Base-by-base conservation (phyloP, 2,113 vertebrate species). In the Psilopogon haemacephalus region DNA sequence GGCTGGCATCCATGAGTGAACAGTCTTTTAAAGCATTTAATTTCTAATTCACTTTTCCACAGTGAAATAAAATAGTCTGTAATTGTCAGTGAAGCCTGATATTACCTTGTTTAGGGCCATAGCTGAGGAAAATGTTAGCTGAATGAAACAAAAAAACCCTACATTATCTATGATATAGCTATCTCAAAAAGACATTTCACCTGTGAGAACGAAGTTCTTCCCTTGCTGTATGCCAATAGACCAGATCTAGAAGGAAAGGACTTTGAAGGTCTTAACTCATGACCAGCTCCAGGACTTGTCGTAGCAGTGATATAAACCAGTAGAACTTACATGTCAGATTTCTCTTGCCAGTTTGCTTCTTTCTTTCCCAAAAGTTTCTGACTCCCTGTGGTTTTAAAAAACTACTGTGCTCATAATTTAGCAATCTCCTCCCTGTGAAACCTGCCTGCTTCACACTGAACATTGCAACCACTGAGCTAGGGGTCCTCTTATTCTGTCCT, bases 401-500 rank as follows among this genome's bases (percentile, higher is more conserved):
- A 56, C 2, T 11, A 56, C 8, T 37, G 4, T 0, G 0, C 11
- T 28, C 67, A 28, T 11, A 24, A 10, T 42, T 75, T 8, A 50
- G 23, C 80, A 80, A 50, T 33, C 16, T 2, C 24, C 4, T n/a
- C n/a, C n/a, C 19, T 12, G 27, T 44, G 63, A 67, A 59, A 55
- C 15, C 64, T 85, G 32, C 14, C 21, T 44, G 17, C 48, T 62
- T 76, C 21, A 7, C 38, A 48, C 4, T 17, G 28, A 4, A 24
- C 0, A 0, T 24, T 35, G 20, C 33, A 9, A 71, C 19, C 33
- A 33, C 63, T 32, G 46, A 81, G 28, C 15, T 28, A 26, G 15
- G 8, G 19, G 11, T 52, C 35, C 7, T 59, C 5, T 52, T 84
- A 15, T 52, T 73, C 40, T 76, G 12, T 13, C 20, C 20, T 76